Evolutionary conservation across 2,113 vertebrate genomes (phyloP), one percentile per base, ranked within the genome.

Genomic region (Melanostigma gelatinosum): DNA sequence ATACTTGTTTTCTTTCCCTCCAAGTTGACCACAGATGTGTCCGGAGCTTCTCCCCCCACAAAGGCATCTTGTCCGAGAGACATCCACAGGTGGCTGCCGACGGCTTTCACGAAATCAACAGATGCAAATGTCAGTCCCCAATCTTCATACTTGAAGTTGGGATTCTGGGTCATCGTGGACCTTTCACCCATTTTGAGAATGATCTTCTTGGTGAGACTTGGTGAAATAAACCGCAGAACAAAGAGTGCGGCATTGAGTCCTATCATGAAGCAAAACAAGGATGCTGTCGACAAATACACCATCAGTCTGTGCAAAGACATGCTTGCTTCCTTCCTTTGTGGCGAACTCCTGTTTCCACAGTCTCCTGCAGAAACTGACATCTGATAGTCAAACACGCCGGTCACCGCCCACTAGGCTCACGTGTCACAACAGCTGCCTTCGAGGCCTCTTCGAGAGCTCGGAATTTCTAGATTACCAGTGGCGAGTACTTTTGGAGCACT

Each of bases 121-220:
- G 94, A 93, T 63, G 88, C 89, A 22, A 97, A 95, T 0, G 96
- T 96, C 0, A 93, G 96, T 12, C 96, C 95, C 97, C 97, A 99
- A 63, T 98, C 96, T 70, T 98, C 97, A 0, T 94, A 97, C 29
- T 75, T 88, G 78, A 98, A 98, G 8, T 85, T 95, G 0, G 95
- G 96, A 22, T 97, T 96, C 66, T 83, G 38, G 3, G 92, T 87
- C 92, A 97, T 96, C 4, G 94, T 94, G 11, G 36, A 89, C 74
- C 85, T 93, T 72, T 94, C 80, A 0, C 95, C 95, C 66, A 91
- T 67, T 80, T 93, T 95, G 4, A 97, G 77, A 75, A 97, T 91
- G 0, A 92, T 54, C 44, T 79, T 95, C 88, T 92, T 97, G 78
- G 88, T 75, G 27, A 95, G 72, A 0, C 58, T 71, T 6, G 97